Evolutionary conservation across 2,797 vertebrate species (phyloP).

Genomic region (Manis crassicaudata): DNA sequence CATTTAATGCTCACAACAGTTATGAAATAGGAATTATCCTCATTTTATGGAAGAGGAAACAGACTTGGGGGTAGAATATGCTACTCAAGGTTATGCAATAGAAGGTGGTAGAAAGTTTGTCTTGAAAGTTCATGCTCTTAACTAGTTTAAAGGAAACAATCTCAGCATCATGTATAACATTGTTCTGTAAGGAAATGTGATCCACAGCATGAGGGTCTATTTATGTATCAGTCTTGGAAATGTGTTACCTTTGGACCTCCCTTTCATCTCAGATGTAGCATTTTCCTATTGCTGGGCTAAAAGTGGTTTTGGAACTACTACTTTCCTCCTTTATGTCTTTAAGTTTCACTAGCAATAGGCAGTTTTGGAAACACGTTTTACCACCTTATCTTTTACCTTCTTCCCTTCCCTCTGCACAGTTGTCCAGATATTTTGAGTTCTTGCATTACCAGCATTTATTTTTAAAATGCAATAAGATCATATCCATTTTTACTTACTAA

Average conservation of each 20-base stretch:
- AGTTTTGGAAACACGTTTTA: neutral
- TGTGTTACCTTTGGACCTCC: neutral
- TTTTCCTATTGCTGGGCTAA: neutral
- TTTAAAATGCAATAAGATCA: neutral
- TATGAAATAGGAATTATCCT: neutral
- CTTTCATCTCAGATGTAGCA: neutral
- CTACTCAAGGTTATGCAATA: neutral
- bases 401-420: neutral
- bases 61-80: constrained; percentile 11
- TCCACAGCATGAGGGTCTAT: neutral
- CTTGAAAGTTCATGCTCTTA: constrained; percentile 24
- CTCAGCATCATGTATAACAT: neutral
- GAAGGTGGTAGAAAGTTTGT: neutral
- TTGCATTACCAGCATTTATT: neutral
- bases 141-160: neutral
- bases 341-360: neutral
- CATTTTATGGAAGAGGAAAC: constrained; percentile 25
- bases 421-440: neutral
- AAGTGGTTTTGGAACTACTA: neutral
- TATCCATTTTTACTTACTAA: constrained; percentile 43
- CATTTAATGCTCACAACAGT: constrained; percentile 8
- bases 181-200: neutral
- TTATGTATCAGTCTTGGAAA: neutral
- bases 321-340: neutral
- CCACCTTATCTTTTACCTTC: neutral